Percentiles rank a stretch among this genome's conserved stretches.
Evolutionary conservation across 2,888 invertebrate species (phyloP).

Genomic region (Ferdinandea cuprea): DNA sequence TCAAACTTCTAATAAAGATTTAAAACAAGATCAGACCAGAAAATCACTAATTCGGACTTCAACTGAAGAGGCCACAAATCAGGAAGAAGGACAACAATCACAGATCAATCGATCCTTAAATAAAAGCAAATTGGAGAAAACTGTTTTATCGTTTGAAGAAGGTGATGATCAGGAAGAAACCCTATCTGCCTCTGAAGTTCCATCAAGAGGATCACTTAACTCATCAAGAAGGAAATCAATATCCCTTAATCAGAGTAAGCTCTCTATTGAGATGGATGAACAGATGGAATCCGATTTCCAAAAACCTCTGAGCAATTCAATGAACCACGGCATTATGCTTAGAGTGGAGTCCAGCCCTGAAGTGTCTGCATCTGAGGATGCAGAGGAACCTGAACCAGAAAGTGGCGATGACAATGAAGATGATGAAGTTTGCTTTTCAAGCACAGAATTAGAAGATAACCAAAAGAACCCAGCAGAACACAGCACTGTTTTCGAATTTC

Average conservation of each 20-base stretch:
- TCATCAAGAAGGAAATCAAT: conserved; percentile 1
- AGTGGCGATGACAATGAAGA: conserved; percentile 16
- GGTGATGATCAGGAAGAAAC: conserved; percentile 34
- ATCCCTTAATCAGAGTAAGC: conserved; percentile 9
- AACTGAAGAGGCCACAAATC: conserved; percentile 6
- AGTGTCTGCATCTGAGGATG: background rate
- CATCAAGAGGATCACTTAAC: background rate
- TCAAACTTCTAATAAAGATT: no score
- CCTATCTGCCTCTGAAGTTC: conserved; percentile 26
- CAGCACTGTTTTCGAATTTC: conserved; percentile 25
- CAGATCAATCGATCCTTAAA: conserved; percentile 10
- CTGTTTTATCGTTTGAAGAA: background rate
- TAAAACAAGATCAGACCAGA: no score
- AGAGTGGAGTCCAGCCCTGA: background rate
- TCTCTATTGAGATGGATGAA: background rate
- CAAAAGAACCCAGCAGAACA: background rate
- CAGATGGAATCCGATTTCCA: no score
- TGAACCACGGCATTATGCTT: background rate
- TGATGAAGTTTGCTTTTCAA: conserved; percentile 32
- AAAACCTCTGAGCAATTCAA: background rate
- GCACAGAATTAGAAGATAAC: conserved; percentile 31
- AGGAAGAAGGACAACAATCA: background rate
- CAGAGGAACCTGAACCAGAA: background rate
- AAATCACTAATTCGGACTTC: conserved; percentile 15
- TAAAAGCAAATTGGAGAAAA: conserved; percentile 27